Evolutionary conservation across 2,797 vertebrate species (phyloP), one percentile per base, ranked within the genome.

Genomic region (Prionace glauca): DNA sequence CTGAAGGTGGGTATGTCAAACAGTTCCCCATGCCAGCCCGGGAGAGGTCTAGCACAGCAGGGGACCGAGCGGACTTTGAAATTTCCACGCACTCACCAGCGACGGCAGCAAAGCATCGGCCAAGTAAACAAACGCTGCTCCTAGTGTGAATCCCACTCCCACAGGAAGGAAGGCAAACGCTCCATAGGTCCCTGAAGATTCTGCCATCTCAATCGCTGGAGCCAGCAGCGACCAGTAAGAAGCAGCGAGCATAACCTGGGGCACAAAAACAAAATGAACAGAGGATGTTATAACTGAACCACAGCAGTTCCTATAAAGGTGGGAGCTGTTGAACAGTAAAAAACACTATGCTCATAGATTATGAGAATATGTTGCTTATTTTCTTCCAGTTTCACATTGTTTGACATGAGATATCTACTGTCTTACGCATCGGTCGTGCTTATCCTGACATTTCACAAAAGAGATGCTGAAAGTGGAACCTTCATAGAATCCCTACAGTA

Each of bases 221-320:
- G 99, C 99, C 96, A 99, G 97, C 86, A 99, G 96, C 0, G 99
- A 99, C 99, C 99, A 99, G 96, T 99, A 99, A 95, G 99, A 99
- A 1, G 99, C 99, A 0, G 99, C 99, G 96, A 99, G 94, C 99
- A 99, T 99, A 79, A 99, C 99, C 99, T 99, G 96, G 96, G 95
- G 95, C 95, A 4, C 12, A 72, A 71, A 1, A 95, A 16, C 11
- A 79, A 20, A 74, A 50, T 69, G 4, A 0, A 0, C 3, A 96
- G 22, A 9, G 67, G 11, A 10, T 67, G 29, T 18, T 36, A 32
- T 74, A 77, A 74, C 45, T 95, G 18, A 67, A 29, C n/a, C 10
- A 1, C 65, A 91, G 16, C n/a, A 67, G 60, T 56, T n/a, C 14
- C 5, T 32, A 7, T 12, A 69, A 41, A 22, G 18, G 24, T n/a